Base-by-base conservation (phyloP, 2,888 invertebrate species). In the Brachylomia viminalis region DNA sequence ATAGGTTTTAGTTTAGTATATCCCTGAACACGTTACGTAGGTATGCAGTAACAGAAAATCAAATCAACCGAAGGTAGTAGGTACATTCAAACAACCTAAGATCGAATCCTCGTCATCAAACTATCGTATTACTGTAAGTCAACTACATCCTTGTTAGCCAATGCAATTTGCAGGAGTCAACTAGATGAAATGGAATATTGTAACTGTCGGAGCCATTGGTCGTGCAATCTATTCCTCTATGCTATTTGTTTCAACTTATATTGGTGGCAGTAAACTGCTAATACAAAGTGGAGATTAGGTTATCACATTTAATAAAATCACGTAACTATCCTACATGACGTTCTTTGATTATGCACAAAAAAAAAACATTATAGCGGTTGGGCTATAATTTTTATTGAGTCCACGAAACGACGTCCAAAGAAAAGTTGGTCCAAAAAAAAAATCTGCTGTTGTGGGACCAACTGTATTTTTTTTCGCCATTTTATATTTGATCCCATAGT, bases 71-170 rank as follows among this genome's bases (percentile, higher is more conserved):
- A 52, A 59, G 15, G 27, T 23, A 79, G 20, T 15, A n/a, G 23
- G 75, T 27, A 33, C 20, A 71, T 45, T 33, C 62, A 56, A 69
- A 66, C 33, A 79, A 38, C 45, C 7, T 58, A 27, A 72, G 65
- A 82, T 67, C 33, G 69, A 72, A 66, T 66, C 38, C 10, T 15
- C 3, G 27, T 65, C 77, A 70, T 82, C 77, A 85, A 85, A 66
- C 72, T 85, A 85, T 82, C 72, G 77, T 33, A 70, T 85, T 85
- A 69, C 61, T 70, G 59, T 64, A 67, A 77, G 62, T 68, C 45
- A 72, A 82, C 49, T 64, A 62, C 49, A 56, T 52, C 54, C 70
- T 58, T 71, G 70, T 82, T 73, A 73, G 49, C 56, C 49, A 33
- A 66, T 77, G 70, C 67, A 72, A 83, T 71, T 83, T 77, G 49